These are phyloP conservation scores for Drosophila persimilis DNA, from an alignment of 1,140 invertebrate species.

Conservation along the genomic window DNA sequence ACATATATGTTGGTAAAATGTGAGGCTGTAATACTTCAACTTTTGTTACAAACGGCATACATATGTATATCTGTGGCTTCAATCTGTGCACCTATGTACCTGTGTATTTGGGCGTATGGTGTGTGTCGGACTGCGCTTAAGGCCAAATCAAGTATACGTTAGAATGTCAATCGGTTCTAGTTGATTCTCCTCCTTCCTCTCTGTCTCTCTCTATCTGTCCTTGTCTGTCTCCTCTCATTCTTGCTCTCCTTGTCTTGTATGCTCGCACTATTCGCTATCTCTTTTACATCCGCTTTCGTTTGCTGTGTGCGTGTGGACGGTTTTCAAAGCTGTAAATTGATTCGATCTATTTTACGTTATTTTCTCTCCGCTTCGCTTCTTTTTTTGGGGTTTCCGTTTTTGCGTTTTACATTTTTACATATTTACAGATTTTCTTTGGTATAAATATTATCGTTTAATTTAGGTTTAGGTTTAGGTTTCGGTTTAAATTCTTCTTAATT, in stretches of 20 bases:
- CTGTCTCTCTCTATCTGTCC: constrained; percentile 13
- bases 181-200: constrained; percentile 12
- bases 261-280: not conserved
- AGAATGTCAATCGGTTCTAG: constrained; percentile 47
- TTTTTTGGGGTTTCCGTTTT: constrained; percentile 34
- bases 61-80: not conserved
- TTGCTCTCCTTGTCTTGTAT: not conserved
- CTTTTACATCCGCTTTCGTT: constrained; percentile 51
- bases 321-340: constrained; percentile 83
- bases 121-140: constrained; percentile 41
- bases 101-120: constrained; percentile 27
- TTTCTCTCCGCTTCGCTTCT: constrained; percentile 25
- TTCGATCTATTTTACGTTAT: constrained; percentile 67
- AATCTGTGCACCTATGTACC: not conserved
- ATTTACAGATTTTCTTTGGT: constrained; percentile 72
- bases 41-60: constrained; percentile 29
- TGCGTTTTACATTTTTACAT: constrained; percentile 60
- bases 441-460: constrained; percentile 60
- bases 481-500: constrained; percentile 70
- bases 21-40: constrained; percentile 37
- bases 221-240: constrained; percentile 12
- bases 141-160: constrained; percentile 75
- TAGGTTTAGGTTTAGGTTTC: constrained; percentile 2
- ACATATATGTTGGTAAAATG: constrained; percentile 19
- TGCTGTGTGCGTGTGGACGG: constrained; percentile 82